Base-by-base conservation (phyloP, 2,888 invertebrate species). In the Clanis bilineata region DNA sequence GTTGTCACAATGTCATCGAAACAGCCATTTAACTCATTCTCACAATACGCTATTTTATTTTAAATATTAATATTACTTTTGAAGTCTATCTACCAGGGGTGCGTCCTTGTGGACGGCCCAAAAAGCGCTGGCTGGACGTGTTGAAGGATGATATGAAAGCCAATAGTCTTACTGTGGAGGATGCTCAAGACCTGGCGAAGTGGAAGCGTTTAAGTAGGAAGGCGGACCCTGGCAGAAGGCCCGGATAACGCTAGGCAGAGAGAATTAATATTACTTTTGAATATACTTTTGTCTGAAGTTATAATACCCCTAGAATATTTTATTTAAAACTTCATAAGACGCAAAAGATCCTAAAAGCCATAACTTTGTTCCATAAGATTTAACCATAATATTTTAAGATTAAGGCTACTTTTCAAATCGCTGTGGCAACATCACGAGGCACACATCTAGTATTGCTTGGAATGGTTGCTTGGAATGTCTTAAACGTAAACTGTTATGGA, bases 391-490 rank as follows among this genome's bases (percentile, higher is more conserved):
- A 4, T 15, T 6, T 18, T 5, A 41, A 18, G 15, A 5, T 18
- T 6, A 15, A 15, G 15, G 39, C 4, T 41, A 5, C 15, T 3
- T 3, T 6, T 15, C 1, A 2, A 6, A 28, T 47, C 7, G 7
- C 15, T 28, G 32, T 32, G 10, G 3, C 51, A 51, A 51, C 2
- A 32, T 32, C 10, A 28, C 32, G 18, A 28, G 32, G 51, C 15
- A 28, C 18, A 32, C 23, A 22, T 10, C 28, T 51, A 51, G 18
- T 51, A 51, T 51, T 51, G 51, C 51, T 51, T 51, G 18, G 51
- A 32, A 18, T 51, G 15, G n/a, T 51, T 51, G 51, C 51, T 51
- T 51, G 18, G 51, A 32, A 18, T 51, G 15, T 32, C 51, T 51
- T 51, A 51, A 10, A 51, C n/a, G 18, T 51, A 28, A 32, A 32